A percentile compares a stretch with the other conserved stretches of the same genome.
Evolutionary conservation across 1,140 invertebrate genomes (phyloP).

Genomic region (Chrysoperla carnea): DNA sequence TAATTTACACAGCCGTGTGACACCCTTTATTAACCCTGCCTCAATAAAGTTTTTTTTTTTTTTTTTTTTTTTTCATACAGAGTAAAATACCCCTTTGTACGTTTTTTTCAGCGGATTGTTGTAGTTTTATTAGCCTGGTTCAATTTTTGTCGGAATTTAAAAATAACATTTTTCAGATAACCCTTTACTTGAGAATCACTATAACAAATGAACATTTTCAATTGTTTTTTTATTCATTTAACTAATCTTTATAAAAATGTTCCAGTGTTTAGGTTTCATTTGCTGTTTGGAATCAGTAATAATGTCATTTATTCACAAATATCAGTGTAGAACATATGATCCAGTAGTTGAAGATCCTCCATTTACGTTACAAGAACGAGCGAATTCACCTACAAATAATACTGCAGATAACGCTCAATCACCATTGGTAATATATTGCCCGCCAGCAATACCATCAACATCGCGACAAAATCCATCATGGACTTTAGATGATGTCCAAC

Average conservation of each 20-base stretch:
- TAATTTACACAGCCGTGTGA: too few relatives aligned
- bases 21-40: too few relatives aligned
- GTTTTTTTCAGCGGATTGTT: too few relatives aligned
- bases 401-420: slow-evolving; percentile 5
- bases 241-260: slow-evolving; percentile 1
- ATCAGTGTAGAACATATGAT: slow-evolving; percentile 15
- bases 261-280: slow-evolving; percentile 20
- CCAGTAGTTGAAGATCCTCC: slow-evolving; percentile 21
- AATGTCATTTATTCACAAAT: slow-evolving; percentile 17
- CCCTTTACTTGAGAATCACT: too few relatives aligned
- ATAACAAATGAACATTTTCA: not conserved
- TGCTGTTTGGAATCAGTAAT: slow-evolving; percentile 20
- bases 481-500: slow-evolving; percentile 21
- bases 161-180: too few relatives aligned
- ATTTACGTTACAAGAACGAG: slow-evolving; percentile 18
- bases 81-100: too few relatives aligned
- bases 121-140: too few relatives aligned
- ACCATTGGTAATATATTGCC: slow-evolving; percentile 11
- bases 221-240: not conserved
- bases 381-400: slow-evolving; percentile 7
- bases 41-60: too few relatives aligned
- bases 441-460: slow-evolving; percentile 14
- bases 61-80: too few relatives aligned
- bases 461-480: slow-evolving; percentile 15
- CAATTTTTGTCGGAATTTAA: too few relatives aligned